phyloP scores from a whole-genome alignment of 2,113 vertebrate species.

The Zosterops borbonicus region DNA sequence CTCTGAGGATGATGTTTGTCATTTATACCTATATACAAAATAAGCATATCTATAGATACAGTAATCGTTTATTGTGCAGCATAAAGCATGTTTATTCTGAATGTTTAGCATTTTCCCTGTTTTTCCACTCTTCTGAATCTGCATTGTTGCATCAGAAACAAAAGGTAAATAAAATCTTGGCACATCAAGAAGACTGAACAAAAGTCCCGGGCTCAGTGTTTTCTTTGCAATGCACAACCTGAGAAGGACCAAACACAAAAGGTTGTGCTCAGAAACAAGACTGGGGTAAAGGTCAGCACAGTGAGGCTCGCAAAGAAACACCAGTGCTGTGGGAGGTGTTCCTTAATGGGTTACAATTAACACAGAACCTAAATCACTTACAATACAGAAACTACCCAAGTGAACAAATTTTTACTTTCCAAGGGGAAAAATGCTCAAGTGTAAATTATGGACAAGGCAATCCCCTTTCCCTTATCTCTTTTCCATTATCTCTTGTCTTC shows the following conservation, averaged over 20 bases:
- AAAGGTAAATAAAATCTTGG: background rate
- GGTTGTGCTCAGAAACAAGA: background rate
- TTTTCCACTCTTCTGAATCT: background rate
- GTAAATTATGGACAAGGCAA: background rate
- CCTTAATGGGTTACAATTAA: background rate
- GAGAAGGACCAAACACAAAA: background rate
- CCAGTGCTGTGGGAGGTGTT: background rate
- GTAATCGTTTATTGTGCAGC: background rate
- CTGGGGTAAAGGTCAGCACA: background rate
- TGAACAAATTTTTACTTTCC: background rate
- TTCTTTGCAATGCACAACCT: background rate
- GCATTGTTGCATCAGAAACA: background rate
- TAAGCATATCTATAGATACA: background rate
- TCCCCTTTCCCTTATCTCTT: background rate
- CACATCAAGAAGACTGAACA: background rate
- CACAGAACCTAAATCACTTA: background rate
- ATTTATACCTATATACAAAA: background rate
- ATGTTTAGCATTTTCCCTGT: background rate
- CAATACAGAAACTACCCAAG: background rate
- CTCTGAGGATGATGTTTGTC: background rate
- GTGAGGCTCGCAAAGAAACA: accelerated
- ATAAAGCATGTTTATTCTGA: background rate
- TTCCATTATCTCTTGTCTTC: background rate
- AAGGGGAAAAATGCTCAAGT: background rate
- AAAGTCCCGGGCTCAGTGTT: background rate